Conservation (phyloP, 2,113 vertebrate species). For the Promerops cafer region DNA sequence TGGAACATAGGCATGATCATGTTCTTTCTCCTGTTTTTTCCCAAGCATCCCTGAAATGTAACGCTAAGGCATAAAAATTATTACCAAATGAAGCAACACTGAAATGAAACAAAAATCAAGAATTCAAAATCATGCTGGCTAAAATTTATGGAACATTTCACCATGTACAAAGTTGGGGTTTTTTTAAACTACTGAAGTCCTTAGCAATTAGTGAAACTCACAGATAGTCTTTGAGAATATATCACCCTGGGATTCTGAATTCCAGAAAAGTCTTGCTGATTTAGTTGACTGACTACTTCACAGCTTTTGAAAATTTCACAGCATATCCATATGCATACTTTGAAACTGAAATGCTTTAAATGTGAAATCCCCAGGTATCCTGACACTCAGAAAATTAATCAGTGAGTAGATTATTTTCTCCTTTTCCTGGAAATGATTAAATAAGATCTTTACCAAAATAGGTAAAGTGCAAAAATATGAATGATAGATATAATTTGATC, state of each 20-base stretch:
- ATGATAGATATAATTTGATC: background rate
- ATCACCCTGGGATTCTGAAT: background rate
- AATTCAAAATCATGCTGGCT: background rate
- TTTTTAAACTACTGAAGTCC: background rate
- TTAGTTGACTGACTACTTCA: background rate
- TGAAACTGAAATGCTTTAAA: background rate
- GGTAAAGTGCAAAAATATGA: background rate
- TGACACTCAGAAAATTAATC: background rate
- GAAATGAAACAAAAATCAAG: background rate
- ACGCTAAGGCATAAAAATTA: background rate
- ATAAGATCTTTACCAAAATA: background rate
- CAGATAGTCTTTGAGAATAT: background rate
- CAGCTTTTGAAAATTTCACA: background rate
- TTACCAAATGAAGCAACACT: background rate
- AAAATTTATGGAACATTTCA: background rate
- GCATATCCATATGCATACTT: background rate
- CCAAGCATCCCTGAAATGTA: conserved; percentile 70
- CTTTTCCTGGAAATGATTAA: background rate
- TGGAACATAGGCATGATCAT: conserved; percentile 71
- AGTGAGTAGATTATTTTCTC: background rate
- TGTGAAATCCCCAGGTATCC: background rate
- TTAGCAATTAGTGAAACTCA: background rate
- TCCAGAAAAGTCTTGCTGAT: background rate
- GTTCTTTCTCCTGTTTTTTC: conserved; percentile 80
- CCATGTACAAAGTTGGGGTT: background rate